These are phyloP conservation scores for Trisateles emortualis DNA, from an alignment of 2,888 invertebrate species.

Conservation along the genomic window DNA sequence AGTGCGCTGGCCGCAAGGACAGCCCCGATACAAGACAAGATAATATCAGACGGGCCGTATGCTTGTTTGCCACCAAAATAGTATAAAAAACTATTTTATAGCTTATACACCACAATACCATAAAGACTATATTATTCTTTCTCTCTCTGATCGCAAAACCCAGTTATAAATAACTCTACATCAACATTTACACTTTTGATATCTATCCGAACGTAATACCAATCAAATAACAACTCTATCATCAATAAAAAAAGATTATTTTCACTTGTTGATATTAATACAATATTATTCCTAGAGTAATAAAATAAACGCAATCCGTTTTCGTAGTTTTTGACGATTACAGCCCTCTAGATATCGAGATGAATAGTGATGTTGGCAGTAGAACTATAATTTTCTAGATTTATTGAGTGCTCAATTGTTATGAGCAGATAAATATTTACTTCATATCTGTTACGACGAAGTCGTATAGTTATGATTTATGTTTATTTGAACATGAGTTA, in stretches of 20 bases:
- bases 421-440: slow-evolving; percentile 24
- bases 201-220: background rate
- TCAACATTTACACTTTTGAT: background rate
- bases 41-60: too few relatives aligned
- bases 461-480: slow-evolving; percentile 11
- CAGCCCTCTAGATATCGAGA: slow-evolving; percentile 13
- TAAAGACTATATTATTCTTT: too few relatives aligned
- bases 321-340: slow-evolving; percentile 35
- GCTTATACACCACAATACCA: too few relatives aligned
- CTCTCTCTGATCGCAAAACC: background rate
- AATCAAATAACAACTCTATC: background rate
- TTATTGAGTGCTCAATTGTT: slow-evolving; percentile 33
- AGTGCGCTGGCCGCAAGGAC: too few relatives aligned
- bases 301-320: slow-evolving; percentile 26
- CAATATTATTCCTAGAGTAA: slow-evolving; percentile 19
- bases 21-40: too few relatives aligned
- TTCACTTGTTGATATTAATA: background rate
- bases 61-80: too few relatives aligned
- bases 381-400: slow-evolving; percentile 25
- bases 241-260: background rate
- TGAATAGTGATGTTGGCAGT: slow-evolving; percentile 18
- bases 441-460: slow-evolving; percentile 14
- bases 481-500: background rate
- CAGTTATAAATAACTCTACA: slow-evolving; percentile 6
- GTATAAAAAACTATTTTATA: too few relatives aligned